Evolutionary conservation across 2,113 vertebrate species (phyloP).

Genomic region (Hucho hucho): DNA sequence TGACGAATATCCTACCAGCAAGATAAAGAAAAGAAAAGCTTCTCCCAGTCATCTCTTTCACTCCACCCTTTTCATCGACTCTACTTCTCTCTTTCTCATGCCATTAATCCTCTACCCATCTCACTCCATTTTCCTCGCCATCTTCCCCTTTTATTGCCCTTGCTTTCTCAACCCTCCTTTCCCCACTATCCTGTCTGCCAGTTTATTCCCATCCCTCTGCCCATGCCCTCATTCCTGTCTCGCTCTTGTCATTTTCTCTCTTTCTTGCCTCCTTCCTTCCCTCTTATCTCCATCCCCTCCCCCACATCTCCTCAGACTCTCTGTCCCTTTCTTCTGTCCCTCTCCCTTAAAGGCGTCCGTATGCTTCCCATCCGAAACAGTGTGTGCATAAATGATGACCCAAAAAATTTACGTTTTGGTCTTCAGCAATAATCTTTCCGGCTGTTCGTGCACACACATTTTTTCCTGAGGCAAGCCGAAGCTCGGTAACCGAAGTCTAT

Average conservation of each 20-base stretch:
- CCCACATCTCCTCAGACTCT: conserved; percentile 17
- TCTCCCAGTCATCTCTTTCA: conserved; percentile 53
- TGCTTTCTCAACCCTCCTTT: conserved; percentile 11
- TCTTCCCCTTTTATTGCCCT: conserved; percentile 3
- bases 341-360: too few relatives aligned
- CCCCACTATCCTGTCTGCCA: not conserved
- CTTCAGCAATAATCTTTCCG: too few relatives aligned
- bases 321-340: too few relatives aligned
- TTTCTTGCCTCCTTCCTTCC: conserved; percentile 24
- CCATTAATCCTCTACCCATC: not conserved
- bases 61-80: conserved; percentile 27
- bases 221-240: conserved; percentile 29
- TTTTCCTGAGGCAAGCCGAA: too few relatives aligned
- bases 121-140: not conserved
- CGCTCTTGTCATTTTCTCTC: conserved; percentile 24
- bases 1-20: not conserved
- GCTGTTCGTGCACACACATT: too few relatives aligned
- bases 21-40: not conserved
- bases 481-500: too few relatives aligned
- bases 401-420: too few relatives aligned
- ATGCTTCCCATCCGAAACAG: conserved; percentile 18
- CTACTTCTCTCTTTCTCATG: not conserved
- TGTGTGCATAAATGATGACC: not conserved
- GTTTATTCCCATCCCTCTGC: conserved; percentile 20
- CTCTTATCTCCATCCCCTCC: conserved; percentile 6